These are phyloP conservation scores for Drosophila anomalata DNA, from an alignment of 2,888 invertebrate genomes.

Conservation along the genomic window DNA sequence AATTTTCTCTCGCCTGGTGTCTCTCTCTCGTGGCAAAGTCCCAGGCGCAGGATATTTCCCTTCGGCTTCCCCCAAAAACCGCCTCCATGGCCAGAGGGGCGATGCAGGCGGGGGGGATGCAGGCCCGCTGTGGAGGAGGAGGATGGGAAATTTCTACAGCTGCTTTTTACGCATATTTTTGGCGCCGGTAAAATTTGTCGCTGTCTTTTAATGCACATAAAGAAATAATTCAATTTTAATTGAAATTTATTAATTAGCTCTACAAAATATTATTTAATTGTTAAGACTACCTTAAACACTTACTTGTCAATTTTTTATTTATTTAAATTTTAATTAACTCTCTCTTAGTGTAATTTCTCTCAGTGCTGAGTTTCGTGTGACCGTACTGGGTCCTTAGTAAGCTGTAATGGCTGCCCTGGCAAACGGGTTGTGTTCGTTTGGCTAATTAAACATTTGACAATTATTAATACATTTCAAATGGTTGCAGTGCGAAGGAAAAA, in stretches of 20 bases:
- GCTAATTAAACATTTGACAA: constrained; percentile 74
- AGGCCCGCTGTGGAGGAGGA: not conserved
- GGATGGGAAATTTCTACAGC: constrained; percentile 9
- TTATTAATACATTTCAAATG: constrained; percentile 61
- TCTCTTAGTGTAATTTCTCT: not conserved
- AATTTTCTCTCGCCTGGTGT: constrained; percentile 31
- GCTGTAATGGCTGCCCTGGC: constrained; percentile 16
- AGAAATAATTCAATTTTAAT: not conserved
- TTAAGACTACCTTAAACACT: too few relatives aligned
- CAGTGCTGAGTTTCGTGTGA: not conserved
- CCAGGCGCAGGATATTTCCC: constrained; percentile 44
- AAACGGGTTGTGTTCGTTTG: constrained; percentile 55
- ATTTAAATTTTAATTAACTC: too few relatives aligned
- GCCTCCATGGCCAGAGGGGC: not conserved
- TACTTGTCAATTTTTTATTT: too few relatives aligned
- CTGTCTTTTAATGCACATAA: constrained; percentile 30
- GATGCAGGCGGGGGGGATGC: not conserved
- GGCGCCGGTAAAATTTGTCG: constrained; percentile 54
- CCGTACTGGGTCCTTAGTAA: constrained; percentile 1
- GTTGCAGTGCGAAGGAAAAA: constrained; percentile 18
- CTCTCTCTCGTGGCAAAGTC: constrained; percentile 28
- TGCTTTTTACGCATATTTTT: constrained; percentile 51
- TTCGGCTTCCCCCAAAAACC: not conserved
- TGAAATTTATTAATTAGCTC: not conserved
- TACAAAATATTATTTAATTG: not conserved